These are phyloP conservation scores for Danio choprae DNA, from an alignment of 2,797 vertebrate genomes.

Conservation along the genomic window DNA sequence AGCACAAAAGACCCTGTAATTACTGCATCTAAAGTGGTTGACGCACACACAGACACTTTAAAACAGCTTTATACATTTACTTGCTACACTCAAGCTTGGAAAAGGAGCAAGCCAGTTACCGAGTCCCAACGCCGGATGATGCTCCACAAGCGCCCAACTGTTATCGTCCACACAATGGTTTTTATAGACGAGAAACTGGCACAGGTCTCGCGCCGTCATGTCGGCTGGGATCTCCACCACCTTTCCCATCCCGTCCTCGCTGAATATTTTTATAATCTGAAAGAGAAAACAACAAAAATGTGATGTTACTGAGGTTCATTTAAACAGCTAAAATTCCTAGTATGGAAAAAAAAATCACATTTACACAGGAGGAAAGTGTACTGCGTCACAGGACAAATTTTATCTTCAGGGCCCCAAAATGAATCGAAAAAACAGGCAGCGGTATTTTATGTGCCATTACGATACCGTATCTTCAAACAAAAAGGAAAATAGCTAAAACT, in stretches of 20 bases:
- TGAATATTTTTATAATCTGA: conserved; percentile 95
- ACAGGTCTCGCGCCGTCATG: conserved; percentile 95
- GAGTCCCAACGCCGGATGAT: conserved; percentile 92
- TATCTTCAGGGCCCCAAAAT: background rate
- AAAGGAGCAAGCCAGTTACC: conserved; percentile 78
- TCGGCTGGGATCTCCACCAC: conserved; percentile 94
- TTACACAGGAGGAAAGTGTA: conserved; percentile 8
- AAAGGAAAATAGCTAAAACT: background rate
- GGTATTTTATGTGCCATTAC: background rate
- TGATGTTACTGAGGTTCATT: background rate
- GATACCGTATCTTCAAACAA: background rate
- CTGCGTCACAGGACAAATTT: conserved; percentile 53
- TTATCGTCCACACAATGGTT: conserved; percentile 98
- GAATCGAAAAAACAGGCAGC: background rate
- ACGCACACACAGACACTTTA: conserved; percentile 33
- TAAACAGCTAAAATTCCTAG: background rate
- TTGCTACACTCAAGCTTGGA: conserved; percentile 2
- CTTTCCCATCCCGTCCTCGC: conserved; percentile 94
- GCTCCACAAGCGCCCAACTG: conserved; percentile 95
- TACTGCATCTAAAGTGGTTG: conserved; percentile 25
- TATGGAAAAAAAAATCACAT: background rate
- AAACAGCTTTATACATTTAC: conserved; percentile 42
- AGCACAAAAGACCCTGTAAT: conserved; percentile 38
- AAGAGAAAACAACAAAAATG: background rate
- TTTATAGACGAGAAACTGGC: conserved; percentile 96